Evolutionary conservation across 2,888 invertebrate genomes (phyloP).

Genomic region (Nomada hirtipes): DNA sequence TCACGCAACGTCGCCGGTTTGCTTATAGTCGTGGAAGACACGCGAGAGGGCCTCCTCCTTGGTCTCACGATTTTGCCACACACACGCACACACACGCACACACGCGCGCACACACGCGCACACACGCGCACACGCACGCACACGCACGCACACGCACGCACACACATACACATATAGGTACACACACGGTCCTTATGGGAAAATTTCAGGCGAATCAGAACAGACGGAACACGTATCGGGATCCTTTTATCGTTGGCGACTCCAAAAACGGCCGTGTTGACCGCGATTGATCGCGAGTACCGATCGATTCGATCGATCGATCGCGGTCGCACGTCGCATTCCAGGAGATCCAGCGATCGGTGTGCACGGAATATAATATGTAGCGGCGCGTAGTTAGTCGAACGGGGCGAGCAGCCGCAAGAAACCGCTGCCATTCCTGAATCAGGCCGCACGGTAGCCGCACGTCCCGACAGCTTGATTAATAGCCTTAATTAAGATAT

Average conservation of each 20-base stretch:
- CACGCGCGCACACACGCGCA: no score
- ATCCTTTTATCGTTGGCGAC: neutral
- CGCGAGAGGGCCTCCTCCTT: conserved; percentile 16
- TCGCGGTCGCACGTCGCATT: conserved; percentile 71
- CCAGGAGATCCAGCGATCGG: conserved; percentile 70
- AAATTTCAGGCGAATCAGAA: conserved; percentile 37
- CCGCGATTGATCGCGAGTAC: conserved; percentile 40
- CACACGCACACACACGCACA: no score
- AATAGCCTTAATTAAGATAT: conserved; percentile 87
- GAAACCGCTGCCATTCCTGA: conserved; percentile 82
- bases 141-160: no score
- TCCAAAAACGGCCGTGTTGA: conserved; percentile 55
- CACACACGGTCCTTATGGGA: neutral
- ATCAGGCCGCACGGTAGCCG: conserved; percentile 78
- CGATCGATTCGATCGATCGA: conserved; percentile 49
- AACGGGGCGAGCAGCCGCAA: conserved; percentile 65
- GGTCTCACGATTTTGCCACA: neutral
- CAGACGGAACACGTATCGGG: neutral
- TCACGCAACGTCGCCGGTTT: conserved; percentile 39
- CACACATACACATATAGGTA: no score
- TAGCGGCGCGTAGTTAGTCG: conserved; percentile 70
- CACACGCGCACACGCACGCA: no score
- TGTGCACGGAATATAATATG: conserved; percentile 78
- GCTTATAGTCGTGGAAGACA: conserved; percentile 18
- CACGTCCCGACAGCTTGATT: conserved; percentile 86